phyloP scores from a whole-genome alignment of 2,888 invertebrate species.

The Allophyes oxyacanthae region DNA sequence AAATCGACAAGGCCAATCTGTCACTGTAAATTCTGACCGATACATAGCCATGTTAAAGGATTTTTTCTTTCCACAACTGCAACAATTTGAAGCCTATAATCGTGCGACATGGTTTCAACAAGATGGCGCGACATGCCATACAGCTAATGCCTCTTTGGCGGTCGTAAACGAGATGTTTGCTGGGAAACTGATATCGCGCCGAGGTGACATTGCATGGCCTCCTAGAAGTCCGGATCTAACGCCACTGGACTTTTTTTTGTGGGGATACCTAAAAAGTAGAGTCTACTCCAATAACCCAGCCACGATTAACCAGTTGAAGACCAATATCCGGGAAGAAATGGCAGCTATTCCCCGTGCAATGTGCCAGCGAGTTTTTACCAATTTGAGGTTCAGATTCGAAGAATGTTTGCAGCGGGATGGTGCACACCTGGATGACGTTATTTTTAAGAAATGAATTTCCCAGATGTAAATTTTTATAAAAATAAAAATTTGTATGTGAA shows the following conservation, averaged over 20 bases:
- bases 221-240: not conserved
- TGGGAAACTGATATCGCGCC: not conserved
- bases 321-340: not conserved
- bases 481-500: no score
- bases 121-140: slow-evolving; percentile 30
- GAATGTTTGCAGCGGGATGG: no score
- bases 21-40: slow-evolving; percentile 33
- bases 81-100: slow-evolving; percentile 29
- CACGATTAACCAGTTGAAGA: not conserved
- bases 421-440: not conserved
- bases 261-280: not conserved
- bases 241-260: not conserved
- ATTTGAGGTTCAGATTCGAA: not conserved
- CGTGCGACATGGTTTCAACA: slow-evolving; percentile 35
- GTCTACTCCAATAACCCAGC: not conserved
- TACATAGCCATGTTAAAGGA: slow-evolving; percentile 33
- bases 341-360: not conserved
- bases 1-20: slow-evolving; percentile 4
- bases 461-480: no score
- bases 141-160: slow-evolving; percentile 6
- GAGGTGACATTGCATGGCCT: not conserved
- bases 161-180: no score
- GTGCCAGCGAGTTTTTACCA: not conserved
- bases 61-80: slow-evolving; percentile 28
- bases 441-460: slow-evolving; percentile 1